Evolutionary conservation across 2,797 vertebrate genomes (phyloP), one percentile per base, ranked within the genome.

Genomic region (Myripristis jacobus): DNA sequence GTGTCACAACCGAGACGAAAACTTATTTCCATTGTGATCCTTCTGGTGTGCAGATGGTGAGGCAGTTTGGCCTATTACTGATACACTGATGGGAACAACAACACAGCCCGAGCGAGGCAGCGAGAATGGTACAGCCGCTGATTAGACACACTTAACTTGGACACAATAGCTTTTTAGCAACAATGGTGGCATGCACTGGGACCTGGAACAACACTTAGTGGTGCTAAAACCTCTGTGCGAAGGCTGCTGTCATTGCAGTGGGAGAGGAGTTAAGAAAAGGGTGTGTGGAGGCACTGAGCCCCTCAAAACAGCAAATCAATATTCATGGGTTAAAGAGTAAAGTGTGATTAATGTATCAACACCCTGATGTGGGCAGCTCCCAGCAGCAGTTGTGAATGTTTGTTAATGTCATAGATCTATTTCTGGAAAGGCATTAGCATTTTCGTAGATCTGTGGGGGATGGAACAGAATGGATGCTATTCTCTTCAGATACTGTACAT

Each of bases 341-440:
- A 89, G 69, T 81, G 80, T 91, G 84, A 89, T 88, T 79, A 90
- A 91, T 90, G 79, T 62, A 67, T 78, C 68, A 72, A 76, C 68
- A 75, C 59, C 67, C 2, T 36, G 66, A 78, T 22, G 77, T 73
- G 79, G 87, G 88, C 78, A 66, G 83, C 76, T 84, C 83, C 66
- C 72, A 72, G 76, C 70, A 76, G 85, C 24, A 3, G 55, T 31
- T 84, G 21, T 79, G 80, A 85, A 80, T 73, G 56, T 81, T 75
- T 60, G 83, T 77, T 90, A 90, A 89, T 85, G 83, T 85, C 90
- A 85, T 51, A 65, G 68, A 83, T 87, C 85, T 85, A 89, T 89
- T 91, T 88, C 60, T 69, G 79, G 86, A 77, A 75, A 36, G 57
- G 51, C 69, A 88, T 88, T 88, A 86, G 75, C 87, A 88, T 89